A percentile compares a stretch with the other conserved stretches of the same genome.
phyloP scores from a whole-genome alignment of 2,888 invertebrate species.

The Schrankia costaestrigalis region DNA sequence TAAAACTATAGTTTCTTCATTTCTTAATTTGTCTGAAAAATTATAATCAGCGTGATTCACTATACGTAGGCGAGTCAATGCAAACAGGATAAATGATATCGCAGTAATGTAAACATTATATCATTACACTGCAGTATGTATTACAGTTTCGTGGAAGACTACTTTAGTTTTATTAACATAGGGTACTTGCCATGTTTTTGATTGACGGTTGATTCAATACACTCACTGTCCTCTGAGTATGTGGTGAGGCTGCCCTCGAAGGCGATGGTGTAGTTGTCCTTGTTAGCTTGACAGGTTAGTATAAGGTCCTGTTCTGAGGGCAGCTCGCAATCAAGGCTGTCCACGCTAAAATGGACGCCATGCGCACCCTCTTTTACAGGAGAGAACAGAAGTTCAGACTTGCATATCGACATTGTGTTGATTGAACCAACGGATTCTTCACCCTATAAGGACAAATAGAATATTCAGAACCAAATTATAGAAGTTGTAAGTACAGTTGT shows the following conservation, averaged over 20 bases:
- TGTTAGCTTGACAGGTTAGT: conserved; percentile 94
- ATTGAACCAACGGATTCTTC: conserved; percentile 88
- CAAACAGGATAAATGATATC: conserved; percentile 25
- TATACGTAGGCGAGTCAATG: conserved; percentile 57
- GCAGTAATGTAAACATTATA: conserved; percentile 46
- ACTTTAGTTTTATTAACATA: conserved; percentile 8
- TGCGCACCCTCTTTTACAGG: conserved; percentile 90
- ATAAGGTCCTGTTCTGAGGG: conserved; percentile 91
- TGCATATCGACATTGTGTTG: conserved; percentile 93
- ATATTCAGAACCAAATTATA: neutral
- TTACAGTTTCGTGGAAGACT: conserved; percentile 15
- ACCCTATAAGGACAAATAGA: conserved; percentile 62
- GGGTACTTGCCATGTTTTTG: conserved; percentile 74
- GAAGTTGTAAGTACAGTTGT: too few species aligned
- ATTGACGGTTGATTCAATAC: conserved; percentile 77
- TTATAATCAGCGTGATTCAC: conserved; percentile 31
- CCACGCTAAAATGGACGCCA: conserved; percentile 92
- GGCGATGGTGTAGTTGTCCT: conserved; percentile 97
- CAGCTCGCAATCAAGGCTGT: conserved; percentile 93
- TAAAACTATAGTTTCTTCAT: conserved; percentile 65
- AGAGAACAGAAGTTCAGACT: conserved; percentile 94
- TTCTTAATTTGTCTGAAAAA: conserved; percentile 75
- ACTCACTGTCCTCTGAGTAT: conserved; percentile 92
- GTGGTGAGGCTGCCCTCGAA: conserved; percentile 93
- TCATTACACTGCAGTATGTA: conserved; percentile 32